Evolutionary conservation across 2,888 invertebrate species (phyloP).

Genomic region (Leucophenga maculata): DNA sequence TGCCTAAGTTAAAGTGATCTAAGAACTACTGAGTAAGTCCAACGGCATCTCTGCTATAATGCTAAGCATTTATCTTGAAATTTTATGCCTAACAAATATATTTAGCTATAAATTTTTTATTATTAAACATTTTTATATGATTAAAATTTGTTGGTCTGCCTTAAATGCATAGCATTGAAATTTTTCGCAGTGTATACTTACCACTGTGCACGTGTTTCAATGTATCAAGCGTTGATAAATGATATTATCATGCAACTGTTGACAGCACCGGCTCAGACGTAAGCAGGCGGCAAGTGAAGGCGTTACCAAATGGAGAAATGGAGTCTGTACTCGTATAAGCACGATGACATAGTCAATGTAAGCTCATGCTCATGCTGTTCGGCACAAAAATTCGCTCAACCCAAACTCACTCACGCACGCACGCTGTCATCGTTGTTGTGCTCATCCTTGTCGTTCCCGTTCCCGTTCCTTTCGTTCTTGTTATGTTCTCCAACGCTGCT

Average conservation of each 20-base stretch:
- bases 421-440: background rate
- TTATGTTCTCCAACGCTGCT: background rate
- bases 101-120: no score
- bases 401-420: background rate
- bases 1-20: no score
- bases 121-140: background rate
- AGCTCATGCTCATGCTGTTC: no score
- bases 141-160: background rate
- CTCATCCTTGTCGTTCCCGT: background rate
- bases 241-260: conserved; percentile 61
- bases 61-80: no score
- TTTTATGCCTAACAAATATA: no score
- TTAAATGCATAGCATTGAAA: background rate
- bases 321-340: background rate
- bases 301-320: conserved; percentile 1
- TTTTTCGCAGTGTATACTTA: background rate
- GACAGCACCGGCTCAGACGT: conserved; percentile 37
- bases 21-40: no score
- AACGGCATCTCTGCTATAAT: no score
- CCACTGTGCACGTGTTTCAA: conserved; percentile 33
- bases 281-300: conserved; percentile 4
- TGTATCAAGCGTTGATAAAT: conserved; percentile 58
- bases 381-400: background rate
- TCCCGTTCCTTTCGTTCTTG: conserved; percentile 4
- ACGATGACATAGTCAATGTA: background rate